Base-by-base conservation (phyloP, 2,888 invertebrate genomes). In the Drosophila crucigera region DNA sequence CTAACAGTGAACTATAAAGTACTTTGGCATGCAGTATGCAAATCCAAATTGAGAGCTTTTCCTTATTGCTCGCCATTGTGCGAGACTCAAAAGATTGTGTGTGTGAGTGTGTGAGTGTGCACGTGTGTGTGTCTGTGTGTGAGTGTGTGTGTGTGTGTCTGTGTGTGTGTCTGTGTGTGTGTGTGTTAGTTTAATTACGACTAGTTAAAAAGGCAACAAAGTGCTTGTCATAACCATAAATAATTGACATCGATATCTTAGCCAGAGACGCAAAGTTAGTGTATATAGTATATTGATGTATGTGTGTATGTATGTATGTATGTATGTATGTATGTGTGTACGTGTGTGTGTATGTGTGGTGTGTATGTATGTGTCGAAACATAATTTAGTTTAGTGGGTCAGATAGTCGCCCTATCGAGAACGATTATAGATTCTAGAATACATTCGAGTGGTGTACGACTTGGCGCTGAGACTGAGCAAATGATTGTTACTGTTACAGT, bases 241-340 rank as follows among this genome's bases (percentile, higher is more conserved):
- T 88, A 84, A 84, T 84, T 84, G 88, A 84, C 84, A 64, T 76
- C 43, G 74, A 80, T 74, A 62, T 58, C 63, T 66, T 30, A 43
- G 41, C 53, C 61, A 61, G 56, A 47, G 63, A 69, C 55, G 22
- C 28, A 49, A 39, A 55, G n/a, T 11, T 30, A 14, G 2, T 25
- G 25, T 16, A 1, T 47, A 16, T 47, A 25, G 16, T 25, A 47
- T 25, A 25, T 22, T 11, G 9, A 25, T 54, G 25, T 54, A n/a
- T 30, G 4, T 31, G 1, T 52, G 30, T 7, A 22, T 14, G 4
- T 22, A 19, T 52, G 30, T n/a, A 1, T 52, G n/a, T 31, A 1
- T n/a, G 52, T 31, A 3, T 52, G 22, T 22, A 14, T 53, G n/a
- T 55, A 35, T n/a, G n/a, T 33, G 9, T 33, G n/a, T 43, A 35